Base-by-base conservation (phyloP, 2,888 invertebrate species). In the Criorhina ranunculi region DNA sequence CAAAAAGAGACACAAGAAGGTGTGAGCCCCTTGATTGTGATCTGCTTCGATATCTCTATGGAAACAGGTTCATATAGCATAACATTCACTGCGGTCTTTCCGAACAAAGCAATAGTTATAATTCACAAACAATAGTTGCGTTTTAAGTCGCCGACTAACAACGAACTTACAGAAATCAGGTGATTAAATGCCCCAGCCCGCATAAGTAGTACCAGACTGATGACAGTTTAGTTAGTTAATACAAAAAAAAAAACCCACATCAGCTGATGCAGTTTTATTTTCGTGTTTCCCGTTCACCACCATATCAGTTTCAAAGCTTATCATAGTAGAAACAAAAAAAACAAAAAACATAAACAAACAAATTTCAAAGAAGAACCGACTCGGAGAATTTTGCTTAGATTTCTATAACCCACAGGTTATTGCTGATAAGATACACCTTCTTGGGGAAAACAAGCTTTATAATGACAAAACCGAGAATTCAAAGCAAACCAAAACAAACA, bases 281-380 rank as follows among this genome's bases (percentile, higher is more conserved):
- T 24, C 4, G 24, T 4, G 24, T 24, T 24, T 6, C 12, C 24
- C 5, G 15, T 1, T 42, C 2, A 53, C 12, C 31, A 12, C 12
- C 31, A 12, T 19, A 12, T 53, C 4, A 15, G 24, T 24, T 6
- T 11, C 2, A 11, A 53, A 29, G 2, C 53, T 53, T 53, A 53
- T 53, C 53, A 12, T 31, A 7, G 31, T 12, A 31, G 12, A 31
- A n/a, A n/a, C n/a, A n/a, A n/a, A n/a, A n/a, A n/a, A n/a, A n/a
- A n/a, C n/a, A n/a, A n/a, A 53, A 51, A 31, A n/a, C 8, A 31
- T 31, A 53, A 53, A 53, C 5, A 53, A 53, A 53, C 29, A 53
- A 53, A 6, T 31, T 53, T 31, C 31, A 53, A 53, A 53, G n/a
- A 0, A 31, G 31, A n/a, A 31, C 53, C 53, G 53, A 53, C 5